Evolutionary conservation across 2,113 vertebrate species (phyloP).

Genomic region (Orycteropus afer): DNA sequence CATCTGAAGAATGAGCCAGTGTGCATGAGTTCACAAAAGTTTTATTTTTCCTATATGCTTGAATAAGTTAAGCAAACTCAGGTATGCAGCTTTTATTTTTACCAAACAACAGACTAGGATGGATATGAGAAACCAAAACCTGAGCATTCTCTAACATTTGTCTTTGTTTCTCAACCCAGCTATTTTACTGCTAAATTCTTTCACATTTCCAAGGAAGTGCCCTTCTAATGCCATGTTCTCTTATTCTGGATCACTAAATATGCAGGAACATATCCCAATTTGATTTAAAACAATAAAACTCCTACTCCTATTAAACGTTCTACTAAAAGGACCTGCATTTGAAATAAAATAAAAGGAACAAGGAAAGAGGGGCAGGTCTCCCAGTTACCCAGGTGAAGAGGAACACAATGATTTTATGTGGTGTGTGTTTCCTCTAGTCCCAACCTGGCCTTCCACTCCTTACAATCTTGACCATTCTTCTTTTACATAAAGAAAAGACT

Average conservation of each 20-base stretch:
- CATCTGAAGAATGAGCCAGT: slow-evolving; percentile 19
- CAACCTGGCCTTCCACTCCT: neutral
- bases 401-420: neutral
- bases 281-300: slow-evolving; percentile 1
- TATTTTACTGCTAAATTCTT: no score
- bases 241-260: neutral
- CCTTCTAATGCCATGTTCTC: neutral
- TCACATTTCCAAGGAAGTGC: slow-evolving; percentile 15
- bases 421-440: neutral
- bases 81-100: slow-evolving; percentile 37
- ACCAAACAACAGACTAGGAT: neutral
- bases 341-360: neutral
- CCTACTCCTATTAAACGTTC: neutral
- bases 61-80: slow-evolving; percentile 23
- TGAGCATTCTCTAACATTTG: neutral
- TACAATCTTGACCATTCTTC: neutral
- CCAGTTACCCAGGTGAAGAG: neutral
- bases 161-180: neutral
- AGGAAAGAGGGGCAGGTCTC: neutral
- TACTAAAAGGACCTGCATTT: neutral
- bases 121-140: neutral
- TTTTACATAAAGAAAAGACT: neutral
- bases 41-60: slow-evolving; percentile 63
- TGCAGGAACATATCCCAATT: neutral
- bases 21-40: slow-evolving; percentile 6